Base-by-base conservation (phyloP, 2,797 vertebrate species). In the Phrynocephalus forsythii region DNA sequence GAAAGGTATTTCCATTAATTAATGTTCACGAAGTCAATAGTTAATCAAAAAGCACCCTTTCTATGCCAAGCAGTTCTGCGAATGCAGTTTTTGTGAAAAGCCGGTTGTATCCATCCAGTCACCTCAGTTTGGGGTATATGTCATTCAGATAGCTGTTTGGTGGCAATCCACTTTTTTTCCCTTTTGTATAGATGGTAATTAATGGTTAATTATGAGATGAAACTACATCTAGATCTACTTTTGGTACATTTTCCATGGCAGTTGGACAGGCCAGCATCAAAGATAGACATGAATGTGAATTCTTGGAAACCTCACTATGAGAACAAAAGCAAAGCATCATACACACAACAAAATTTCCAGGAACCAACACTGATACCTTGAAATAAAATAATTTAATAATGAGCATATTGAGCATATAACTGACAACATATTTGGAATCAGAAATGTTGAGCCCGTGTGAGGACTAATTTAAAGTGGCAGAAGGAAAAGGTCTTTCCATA, bases 21-120 rank as follows among this genome's bases (percentile, higher is more conserved):
- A 73, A 8, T 3, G 0, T 0, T 18, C 50, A 2, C 0, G 0
- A 2, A 18, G 18, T 3, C 3, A 1, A 0, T 0, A 72, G 60
- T n/a, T 1, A 1, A n/a, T 52, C 33, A 38, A 22, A 83, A 60
- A 28, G 0, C 0, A 1, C 6, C 38, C 44, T 38, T 1, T 52
- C 0, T 0, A 9, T 0, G 6, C 3, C 6, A 60, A 69, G 5
- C 16, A 8, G 30, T 20, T 30, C 56, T 24, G 15, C 50, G 3
- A 52, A 75, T 67, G 63, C 24, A 63, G 77, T n/a, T 73, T 50
- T 48, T 15, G 38, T 50, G 33, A 72, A 18, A 63, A 81, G 15
- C 5, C 33, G 20, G 60, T 63, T 75, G 20, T 76, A 24, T 75
- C 33, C 38, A 75, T 1, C 18, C 38, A 20, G 7, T 75, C 6